These are phyloP conservation scores for Microchrysa polita DNA, from an alignment of 2,888 invertebrate genomes.

Conservation along the genomic window DNA sequence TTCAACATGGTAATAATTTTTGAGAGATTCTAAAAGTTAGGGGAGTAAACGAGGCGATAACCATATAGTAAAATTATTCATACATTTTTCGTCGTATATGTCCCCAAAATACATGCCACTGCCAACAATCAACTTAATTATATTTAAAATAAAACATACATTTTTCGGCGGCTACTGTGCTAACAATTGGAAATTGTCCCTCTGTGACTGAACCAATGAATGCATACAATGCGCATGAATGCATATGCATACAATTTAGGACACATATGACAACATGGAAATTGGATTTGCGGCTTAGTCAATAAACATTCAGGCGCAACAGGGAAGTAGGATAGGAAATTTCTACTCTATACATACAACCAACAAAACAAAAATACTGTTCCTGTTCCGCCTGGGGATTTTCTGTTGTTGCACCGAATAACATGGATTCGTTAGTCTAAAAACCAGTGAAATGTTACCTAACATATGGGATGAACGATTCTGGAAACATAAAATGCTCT, in stretches of 20 bases:
- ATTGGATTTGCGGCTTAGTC: constrained; percentile 41
- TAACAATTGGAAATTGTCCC: background rate
- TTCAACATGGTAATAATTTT: too few relatives aligned
- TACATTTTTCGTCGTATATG: too few relatives aligned
- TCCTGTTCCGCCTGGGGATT: constrained; percentile 22
- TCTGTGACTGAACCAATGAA: background rate
- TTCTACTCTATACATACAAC: too few relatives aligned
- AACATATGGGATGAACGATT: too few relatives aligned
- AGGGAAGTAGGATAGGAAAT: constrained; percentile 10
- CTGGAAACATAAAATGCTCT: constrained; percentile 4
- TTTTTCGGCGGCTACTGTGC: constrained; percentile 13
- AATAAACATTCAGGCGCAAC: background rate
- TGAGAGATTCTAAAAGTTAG: too few relatives aligned
- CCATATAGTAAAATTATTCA: too few relatives aligned
- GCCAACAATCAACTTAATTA: too few relatives aligned
- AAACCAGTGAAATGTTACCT: constrained; percentile 3
- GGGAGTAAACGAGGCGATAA: too few relatives aligned
- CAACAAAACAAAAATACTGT: constrained; percentile 7
- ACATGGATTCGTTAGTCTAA: constrained; percentile 15
- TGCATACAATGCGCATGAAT: constrained; percentile 29
- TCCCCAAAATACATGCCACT: too few relatives aligned
- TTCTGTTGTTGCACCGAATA: background rate
- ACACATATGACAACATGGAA: constrained; percentile 43
- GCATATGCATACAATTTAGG: constrained; percentile 25
- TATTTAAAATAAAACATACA: background rate